These are phyloP conservation scores for Ypsolopha sequella DNA, from an alignment of 2,888 invertebrate species.

Conservation along the genomic window DNA sequence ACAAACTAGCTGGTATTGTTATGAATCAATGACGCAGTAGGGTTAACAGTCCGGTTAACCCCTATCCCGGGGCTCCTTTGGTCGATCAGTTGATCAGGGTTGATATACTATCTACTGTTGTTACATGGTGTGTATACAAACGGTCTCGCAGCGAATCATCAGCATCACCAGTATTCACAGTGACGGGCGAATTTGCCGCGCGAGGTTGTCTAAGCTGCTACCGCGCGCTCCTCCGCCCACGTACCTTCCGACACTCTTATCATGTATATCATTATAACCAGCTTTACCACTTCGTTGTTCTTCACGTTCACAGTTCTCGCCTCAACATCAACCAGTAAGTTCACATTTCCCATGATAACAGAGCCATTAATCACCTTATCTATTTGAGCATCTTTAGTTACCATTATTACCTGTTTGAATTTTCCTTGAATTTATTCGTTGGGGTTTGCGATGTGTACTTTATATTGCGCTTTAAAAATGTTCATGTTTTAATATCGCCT, in stretches of 20 bases:
- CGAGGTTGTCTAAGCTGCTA: slow-evolving; percentile 7
- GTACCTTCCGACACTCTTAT: slow-evolving; percentile 3
- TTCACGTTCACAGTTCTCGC: slow-evolving; percentile 5
- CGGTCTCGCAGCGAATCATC: neutral
- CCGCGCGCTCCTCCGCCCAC: slow-evolving; percentile 2
- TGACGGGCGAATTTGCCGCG: slow-evolving; percentile 3
- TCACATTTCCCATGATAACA: neutral
- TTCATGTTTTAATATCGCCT: too few species aligned
- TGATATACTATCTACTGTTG: too few species aligned
- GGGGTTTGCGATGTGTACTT: too few species aligned
- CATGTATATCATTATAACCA: slow-evolving; percentile 7
- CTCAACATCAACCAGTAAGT: slow-evolving; percentile 8
- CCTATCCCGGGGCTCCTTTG: too few species aligned
- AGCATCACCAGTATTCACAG: too few species aligned
- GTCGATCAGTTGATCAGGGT: too few species aligned
- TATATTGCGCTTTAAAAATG: too few species aligned
- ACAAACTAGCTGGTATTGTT: too few species aligned
- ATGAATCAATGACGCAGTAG: too few species aligned
- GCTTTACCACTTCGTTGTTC: slow-evolving; percentile 4
- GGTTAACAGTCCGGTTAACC: too few species aligned
- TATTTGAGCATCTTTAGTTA: neutral
- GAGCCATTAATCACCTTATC: neutral
- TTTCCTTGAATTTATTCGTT: slow-evolving; percentile 3
- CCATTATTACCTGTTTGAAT: slow-evolving; percentile 4
- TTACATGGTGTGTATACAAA: too few species aligned